Conservation (phyloP, 1,140 invertebrate genomes). For the Heliconius eleuchia region DNA sequence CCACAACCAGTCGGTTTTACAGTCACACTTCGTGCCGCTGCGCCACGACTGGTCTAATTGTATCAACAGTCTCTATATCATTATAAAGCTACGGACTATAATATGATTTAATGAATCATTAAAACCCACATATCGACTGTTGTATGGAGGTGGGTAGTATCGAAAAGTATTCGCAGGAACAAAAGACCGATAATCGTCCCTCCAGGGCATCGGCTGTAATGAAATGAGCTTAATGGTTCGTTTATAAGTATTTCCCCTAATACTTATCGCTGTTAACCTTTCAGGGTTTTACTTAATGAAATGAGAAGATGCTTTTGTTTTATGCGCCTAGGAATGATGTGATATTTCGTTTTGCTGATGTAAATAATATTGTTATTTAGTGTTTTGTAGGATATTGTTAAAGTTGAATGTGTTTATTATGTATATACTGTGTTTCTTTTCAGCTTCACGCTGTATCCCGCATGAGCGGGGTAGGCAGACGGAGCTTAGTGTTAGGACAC, state of each 20-base stretch:
- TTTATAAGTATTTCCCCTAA: constrained; percentile 51
- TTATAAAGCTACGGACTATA: background rate
- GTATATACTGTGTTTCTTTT: background rate
- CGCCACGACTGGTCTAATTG: too few species aligned
- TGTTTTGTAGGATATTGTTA: background rate
- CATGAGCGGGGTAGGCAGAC: too few species aligned
- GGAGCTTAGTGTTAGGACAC: too few species aligned
- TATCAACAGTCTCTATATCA: too few species aligned
- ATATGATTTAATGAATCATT: background rate
- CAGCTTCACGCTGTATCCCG: too few species aligned
- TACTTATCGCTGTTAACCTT: constrained; percentile 30
- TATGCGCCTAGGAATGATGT: background rate
- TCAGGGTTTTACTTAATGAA: constrained; percentile 27
- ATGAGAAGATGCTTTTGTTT: constrained; percentile 15
- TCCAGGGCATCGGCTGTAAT: constrained; percentile 47
- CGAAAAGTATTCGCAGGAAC: constrained; percentile 28
- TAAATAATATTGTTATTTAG: background rate
- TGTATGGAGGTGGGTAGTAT: constrained; percentile 20
- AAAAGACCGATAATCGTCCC: constrained; percentile 49
- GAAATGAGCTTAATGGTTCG: constrained; percentile 59
- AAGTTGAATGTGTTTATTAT: background rate
- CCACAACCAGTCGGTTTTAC: too few species aligned
- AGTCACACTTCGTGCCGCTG: too few species aligned
- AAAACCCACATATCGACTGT: background rate
- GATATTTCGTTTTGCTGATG: background rate